Base-by-base conservation (phyloP, 2,797 vertebrate species). In the Alcedo quadribrachys region DNA sequence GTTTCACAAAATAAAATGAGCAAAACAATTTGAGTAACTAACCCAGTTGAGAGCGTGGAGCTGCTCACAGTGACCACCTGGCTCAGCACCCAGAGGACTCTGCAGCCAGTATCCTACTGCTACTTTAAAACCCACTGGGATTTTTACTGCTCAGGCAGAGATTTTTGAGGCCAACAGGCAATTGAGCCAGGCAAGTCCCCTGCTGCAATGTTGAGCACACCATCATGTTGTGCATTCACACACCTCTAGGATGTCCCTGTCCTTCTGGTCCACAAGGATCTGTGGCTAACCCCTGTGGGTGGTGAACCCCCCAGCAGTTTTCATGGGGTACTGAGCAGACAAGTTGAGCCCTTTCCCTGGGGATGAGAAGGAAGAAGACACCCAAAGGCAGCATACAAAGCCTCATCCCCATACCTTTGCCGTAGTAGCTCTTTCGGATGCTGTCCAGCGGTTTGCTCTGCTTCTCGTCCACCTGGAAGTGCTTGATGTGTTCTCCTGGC, bases 391-490 rank as follows among this genome's bases (percentile, higher is more conserved):
- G 9, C 24, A 8, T 2, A 1, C 2, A 2, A 11, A n/a, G 69
- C 5, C 27, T 65, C 6, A 0, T n/a, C 7, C 37, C 5, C 25
- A 0, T 73, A 82, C 92, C 98, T 99, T 99, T 99, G 97, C 98
- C 97, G 0, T 99, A 99, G 97, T 98, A 99, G 97, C 97, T 98
- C 96, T 99, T 99, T 74, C 99, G 98, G 87, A 99, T 94, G 70
- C 98, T 74, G 16, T 99, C 99, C 97, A 98, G 97, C 1, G 98
- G 97, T 96, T 99, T 99, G 87, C 87, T 96, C 71, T 97, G 98
- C 87, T 98, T 98, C 86, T 99, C 98, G 0, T 98, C 99, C 82
- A 86, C 96, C 92, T 76, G 98, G 95, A 98, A 98, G 96, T 98
- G 98, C 42, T 98, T 98, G 90, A 96, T 96, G 2, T 98, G 98